phyloP scores from a whole-genome alignment of 2,888 invertebrate genomes.

The Willowsia nigromaculata region DNA sequence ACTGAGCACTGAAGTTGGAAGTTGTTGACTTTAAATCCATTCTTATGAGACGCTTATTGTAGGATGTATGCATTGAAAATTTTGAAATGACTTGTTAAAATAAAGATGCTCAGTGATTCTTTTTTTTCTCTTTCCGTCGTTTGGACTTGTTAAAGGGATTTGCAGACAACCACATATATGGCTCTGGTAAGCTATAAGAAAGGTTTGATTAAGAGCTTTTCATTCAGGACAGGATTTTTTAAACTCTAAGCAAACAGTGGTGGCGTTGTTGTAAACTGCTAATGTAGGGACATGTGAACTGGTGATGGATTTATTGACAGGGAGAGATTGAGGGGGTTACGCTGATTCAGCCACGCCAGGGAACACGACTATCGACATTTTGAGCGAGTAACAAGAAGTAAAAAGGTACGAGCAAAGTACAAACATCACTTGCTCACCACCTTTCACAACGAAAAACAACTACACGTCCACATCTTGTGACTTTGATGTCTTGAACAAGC shows the following conservation, averaged over 20 bases:
- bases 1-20: background rate
- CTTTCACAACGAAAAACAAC: background rate
- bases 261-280: background rate
- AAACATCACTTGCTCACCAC: background rate
- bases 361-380: conserved; percentile 27
- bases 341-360: conserved; percentile 34
- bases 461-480: background rate
- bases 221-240: background rate
- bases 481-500: background rate
- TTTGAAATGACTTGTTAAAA: background rate
- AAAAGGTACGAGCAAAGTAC: background rate
- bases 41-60: background rate
- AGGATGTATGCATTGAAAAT: background rate
- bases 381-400: background rate
- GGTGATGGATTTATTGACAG: conserved; percentile 51
- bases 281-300: conserved; percentile 14
- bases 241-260: background rate
- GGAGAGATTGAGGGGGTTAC: background rate
- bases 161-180: too few relatives aligned
- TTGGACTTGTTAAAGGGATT: too few relatives aligned
- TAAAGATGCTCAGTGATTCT: background rate
- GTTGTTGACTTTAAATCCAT: background rate
- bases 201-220: background rate
- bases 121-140: too few relatives aligned
- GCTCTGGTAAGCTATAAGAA: background rate